phyloP scores from a whole-genome alignment of 1,140 invertebrate species.

The Antheraea pernyi region DNA sequence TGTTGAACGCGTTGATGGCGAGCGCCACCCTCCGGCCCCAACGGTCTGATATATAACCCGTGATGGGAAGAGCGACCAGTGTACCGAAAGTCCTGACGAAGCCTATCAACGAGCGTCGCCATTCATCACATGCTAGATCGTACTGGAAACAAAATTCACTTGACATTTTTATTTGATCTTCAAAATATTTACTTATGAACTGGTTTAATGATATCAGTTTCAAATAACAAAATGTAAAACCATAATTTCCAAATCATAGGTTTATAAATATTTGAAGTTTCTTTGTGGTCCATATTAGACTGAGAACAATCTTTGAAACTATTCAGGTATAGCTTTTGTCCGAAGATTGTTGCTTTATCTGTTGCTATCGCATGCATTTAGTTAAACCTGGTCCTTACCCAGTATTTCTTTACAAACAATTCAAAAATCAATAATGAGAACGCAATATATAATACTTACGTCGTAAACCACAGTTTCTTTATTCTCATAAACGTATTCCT shows the following conservation, averaged over 20 bases:
- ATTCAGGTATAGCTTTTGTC: too few species aligned
- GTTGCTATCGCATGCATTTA: too few species aligned
- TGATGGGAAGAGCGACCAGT: constrained; percentile 80
- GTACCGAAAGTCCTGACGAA: constrained; percentile 45
- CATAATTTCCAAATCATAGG: too few species aligned
- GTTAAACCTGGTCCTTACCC: background rate
- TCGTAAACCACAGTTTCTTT: constrained; percentile 52
- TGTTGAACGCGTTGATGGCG: constrained; percentile 79
- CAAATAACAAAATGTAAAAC: too few species aligned
- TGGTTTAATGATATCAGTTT: too few species aligned
- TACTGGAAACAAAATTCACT: constrained; percentile 31
- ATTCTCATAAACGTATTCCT: constrained; percentile 33
- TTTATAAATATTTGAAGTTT: too few species aligned
- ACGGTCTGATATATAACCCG: constrained; percentile 83
- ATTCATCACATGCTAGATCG: constrained; percentile 49
- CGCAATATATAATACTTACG: constrained; percentile 31
- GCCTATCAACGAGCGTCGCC: constrained; percentile 45
- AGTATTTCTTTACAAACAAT: too few species aligned
- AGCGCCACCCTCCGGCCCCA: constrained; percentile 83
- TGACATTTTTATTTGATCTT: background rate
- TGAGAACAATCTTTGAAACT: too few species aligned
- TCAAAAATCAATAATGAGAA: too few species aligned
- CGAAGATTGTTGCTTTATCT: too few species aligned
- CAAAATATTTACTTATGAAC: too few species aligned
- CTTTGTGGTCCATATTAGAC: too few species aligned